phyloP scores from a whole-genome alignment of 2,797 vertebrate genomes.

The Hirundo rustica region DNA sequence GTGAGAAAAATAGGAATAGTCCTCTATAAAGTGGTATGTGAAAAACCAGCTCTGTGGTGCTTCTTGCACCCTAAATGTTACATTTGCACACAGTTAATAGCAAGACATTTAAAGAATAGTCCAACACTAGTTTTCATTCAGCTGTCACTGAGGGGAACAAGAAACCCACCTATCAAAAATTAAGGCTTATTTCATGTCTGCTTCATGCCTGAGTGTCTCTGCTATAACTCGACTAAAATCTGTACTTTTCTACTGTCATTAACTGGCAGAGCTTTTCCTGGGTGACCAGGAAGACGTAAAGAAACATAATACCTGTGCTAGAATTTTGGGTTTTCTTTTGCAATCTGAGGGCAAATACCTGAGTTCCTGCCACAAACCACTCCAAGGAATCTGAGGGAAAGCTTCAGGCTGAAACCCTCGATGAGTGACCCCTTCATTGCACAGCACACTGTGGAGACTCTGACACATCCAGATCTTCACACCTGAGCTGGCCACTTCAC shows the following conservation, averaged over 20 bases:
- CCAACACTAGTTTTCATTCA: not conserved
- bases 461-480: rapidly evolving
- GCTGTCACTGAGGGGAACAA: not conserved
- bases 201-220: not conserved
- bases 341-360: not conserved
- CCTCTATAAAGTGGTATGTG: not conserved
- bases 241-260: not conserved
- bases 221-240: not conserved
- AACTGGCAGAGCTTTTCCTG: not conserved
- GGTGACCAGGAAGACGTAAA: not conserved
- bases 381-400: not conserved
- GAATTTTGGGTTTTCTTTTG: not conserved
- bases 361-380: not conserved
- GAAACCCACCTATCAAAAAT: not conserved
- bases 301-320: rapidly evolving
- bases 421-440: not conserved
- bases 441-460: rapidly evolving
- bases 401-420: rapidly evolving
- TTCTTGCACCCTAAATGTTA: not conserved
- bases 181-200: not conserved
- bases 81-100: not conserved
- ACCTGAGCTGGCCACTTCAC: not conserved
- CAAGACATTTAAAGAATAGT: not conserved
- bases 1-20: not conserved
- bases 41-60: not conserved